Conservation (phyloP, 1,140 invertebrate genomes). For the Zaprionus inermis region DNA sequence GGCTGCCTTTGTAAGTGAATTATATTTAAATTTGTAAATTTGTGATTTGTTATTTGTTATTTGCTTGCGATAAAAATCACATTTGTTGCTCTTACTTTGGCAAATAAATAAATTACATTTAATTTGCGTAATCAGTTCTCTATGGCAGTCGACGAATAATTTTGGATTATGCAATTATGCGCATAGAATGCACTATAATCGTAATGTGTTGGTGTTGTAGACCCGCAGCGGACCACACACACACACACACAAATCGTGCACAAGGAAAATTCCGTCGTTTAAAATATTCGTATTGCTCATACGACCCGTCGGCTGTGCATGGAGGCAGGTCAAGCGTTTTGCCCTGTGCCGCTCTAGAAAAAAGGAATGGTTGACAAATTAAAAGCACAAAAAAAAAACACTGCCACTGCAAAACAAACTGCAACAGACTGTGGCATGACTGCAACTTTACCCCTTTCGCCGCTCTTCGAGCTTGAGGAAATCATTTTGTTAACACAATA, state of each 20-base stretch:
- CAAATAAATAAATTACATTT: slow-evolving; percentile 73
- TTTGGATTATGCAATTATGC: slow-evolving; percentile 53
- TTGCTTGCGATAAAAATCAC: slow-evolving; percentile 65
- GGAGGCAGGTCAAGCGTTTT: slow-evolving; percentile 31
- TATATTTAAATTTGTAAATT: slow-evolving; percentile 75
- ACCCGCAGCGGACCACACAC: slow-evolving; percentile 31
- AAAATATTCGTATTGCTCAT: slow-evolving; percentile 38
- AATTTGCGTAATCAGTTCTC: slow-evolving; percentile 77
- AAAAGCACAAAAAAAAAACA: background rate
- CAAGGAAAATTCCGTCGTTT: background rate
- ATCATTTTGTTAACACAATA: slow-evolving; percentile 41
- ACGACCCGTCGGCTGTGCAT: slow-evolving; percentile 29
- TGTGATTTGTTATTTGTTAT: slow-evolving; percentile 57
- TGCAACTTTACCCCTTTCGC: background rate
- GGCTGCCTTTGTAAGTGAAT: slow-evolving; percentile 63
- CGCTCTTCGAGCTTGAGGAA: slow-evolving; percentile 20
- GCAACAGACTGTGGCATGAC: slow-evolving; percentile 1
- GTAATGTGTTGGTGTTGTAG: background rate
- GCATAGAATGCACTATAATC: slow-evolving; percentile 12
- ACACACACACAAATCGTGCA: slow-evolving; percentile 43
- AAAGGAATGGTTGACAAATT: slow-evolving; percentile 47
- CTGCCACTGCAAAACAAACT: background rate
- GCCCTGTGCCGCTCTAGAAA: slow-evolving; percentile 19
- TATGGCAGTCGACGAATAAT: slow-evolving; percentile 61
- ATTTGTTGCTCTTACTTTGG: slow-evolving; percentile 64